A percentile compares a stretch with the other conserved stretches of the same genome.
Conservation (phyloP, 1,140 invertebrate genomes). For the Temnothorax nylanderi region DNA sequence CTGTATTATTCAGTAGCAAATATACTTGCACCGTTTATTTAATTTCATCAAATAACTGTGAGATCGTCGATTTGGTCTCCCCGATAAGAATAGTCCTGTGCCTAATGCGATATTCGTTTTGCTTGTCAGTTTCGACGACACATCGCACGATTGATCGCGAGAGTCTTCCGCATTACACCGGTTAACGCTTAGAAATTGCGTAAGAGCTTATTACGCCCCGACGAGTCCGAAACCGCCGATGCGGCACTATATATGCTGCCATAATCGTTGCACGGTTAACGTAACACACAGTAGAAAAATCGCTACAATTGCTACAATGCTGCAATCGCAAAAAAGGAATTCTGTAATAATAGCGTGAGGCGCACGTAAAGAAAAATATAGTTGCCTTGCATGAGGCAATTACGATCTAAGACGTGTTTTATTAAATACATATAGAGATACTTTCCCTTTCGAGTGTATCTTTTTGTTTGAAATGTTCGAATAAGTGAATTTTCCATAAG, state of each 20-base stretch:
- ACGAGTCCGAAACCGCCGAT: not conserved
- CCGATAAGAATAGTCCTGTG: not conserved
- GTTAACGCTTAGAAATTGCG: constrained; percentile 44
- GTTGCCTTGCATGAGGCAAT: not conserved
- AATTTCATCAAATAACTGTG: not conserved
- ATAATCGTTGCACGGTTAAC: constrained; percentile 6
- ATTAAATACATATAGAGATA: not conserved
- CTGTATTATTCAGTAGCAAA: not conserved
- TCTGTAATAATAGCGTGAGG: not conserved
- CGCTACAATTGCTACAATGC: not conserved
- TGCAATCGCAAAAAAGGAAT: constrained; percentile 34
- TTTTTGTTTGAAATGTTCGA: not conserved
- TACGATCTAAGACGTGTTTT: not conserved
- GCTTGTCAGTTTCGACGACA: not conserved
- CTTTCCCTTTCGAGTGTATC: not conserved
- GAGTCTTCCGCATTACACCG: constrained; percentile 56
- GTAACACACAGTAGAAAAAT: not conserved
- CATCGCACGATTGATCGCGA: not conserved
- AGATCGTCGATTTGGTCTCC: not conserved
- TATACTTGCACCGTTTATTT: not conserved
- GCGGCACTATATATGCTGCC: not conserved
- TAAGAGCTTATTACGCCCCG: constrained; percentile 49
- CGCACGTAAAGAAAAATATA: not conserved
- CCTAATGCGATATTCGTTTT: not conserved
- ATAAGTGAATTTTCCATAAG: not conserved